Evolutionary conservation across 1,140 invertebrate genomes (phyloP).

Genomic region (Meloidogyne hapla): DNA sequence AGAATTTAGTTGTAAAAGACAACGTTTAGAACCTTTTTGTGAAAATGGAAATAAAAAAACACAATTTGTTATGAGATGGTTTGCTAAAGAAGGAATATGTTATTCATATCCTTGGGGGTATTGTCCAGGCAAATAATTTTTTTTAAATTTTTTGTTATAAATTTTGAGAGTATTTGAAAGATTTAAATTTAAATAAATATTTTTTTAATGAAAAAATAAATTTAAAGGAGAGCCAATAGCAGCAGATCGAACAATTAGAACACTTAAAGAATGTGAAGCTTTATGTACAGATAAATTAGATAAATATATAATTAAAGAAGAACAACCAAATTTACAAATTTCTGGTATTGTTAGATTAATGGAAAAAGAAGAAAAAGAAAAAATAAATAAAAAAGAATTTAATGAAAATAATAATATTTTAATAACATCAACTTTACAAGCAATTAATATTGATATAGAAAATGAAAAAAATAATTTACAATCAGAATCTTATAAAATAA

Average conservation of each 20-base stretch:
- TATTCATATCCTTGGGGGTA: constrained; percentile 41
- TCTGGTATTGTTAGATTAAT: not conserved
- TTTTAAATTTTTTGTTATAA: too few species aligned
- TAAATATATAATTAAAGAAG: not conserved
- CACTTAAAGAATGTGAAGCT: constrained; percentile 39
- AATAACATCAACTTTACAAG: too few species aligned
- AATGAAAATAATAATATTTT: too few species aligned
- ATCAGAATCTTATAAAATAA: not conserved
- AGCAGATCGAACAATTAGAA: constrained; percentile 36
- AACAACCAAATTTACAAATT: not conserved
- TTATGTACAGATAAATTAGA: constrained; percentile 28
- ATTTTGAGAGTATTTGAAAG: too few species aligned
- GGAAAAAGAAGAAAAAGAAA: not conserved
- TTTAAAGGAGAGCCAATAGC: constrained; percentile 30
- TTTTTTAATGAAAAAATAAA: too few species aligned
- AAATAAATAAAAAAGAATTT: not conserved
- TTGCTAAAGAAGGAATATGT: constrained; percentile 35
- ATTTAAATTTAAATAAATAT: too few species aligned
- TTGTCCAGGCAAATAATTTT: constrained; percentile 30
- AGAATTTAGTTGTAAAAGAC: constrained; percentile 27
- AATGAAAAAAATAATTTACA: too few species aligned
- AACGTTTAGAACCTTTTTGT: constrained; percentile 25
- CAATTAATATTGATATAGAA: too few species aligned
- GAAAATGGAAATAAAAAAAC: constrained; percentile 25
- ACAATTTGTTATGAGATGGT: constrained; percentile 45